Base-by-base conservation (phyloP, 2,888 invertebrate genomes). In the Stenolophus ochropezus region DNA sequence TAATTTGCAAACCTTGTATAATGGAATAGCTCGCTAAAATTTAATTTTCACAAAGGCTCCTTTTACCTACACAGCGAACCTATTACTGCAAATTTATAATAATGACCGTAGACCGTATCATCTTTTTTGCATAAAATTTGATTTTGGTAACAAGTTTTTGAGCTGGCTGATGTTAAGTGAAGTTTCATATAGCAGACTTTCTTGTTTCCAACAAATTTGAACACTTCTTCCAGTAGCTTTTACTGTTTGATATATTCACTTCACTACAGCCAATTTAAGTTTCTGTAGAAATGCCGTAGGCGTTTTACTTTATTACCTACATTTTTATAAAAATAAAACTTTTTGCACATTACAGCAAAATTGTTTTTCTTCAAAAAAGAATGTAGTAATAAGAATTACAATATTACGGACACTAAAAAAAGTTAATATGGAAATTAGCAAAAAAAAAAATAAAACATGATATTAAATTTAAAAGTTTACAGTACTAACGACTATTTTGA, bases 201-300 rank as follows among this genome's bases (percentile, higher is more conserved):
- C 21, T 53, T 53, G 53, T 56, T 56, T 21, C 21, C 18, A 56
- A 8, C 20, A 56, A 56, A 56, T 56, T 56, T 56, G 56, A 56
- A 20, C 56, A 56, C 56, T 21, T 56, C 56, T 11, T 6, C 56
- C 20, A 5, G 56, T 56, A 20, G 8, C 56, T 20, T 20, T 20
- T 18, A 0, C 21, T 20, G 20, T 56, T 5, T 56, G 56, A 56
- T 21, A 20, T 56, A 11, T 56, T 56, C 51, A 20, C 18, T 56
- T 56, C 51, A 20, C 18, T 20, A 11, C 20, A 56, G 56, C 56
- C 56, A 56, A 56, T 56, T 56, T 56, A 56, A 56, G 56, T 56
- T 56, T 56, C 56, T 56, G 11, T 20, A 20, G 56, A 42, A 42
- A 18, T 56, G 56, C 56, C 56, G 20, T 20, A 56, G 56, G 56